A percentile compares a stretch with the other conserved stretches of the same genome.
phyloP scores from a whole-genome alignment of 2,113 vertebrate species.

The Glaucidium brasilianum region DNA sequence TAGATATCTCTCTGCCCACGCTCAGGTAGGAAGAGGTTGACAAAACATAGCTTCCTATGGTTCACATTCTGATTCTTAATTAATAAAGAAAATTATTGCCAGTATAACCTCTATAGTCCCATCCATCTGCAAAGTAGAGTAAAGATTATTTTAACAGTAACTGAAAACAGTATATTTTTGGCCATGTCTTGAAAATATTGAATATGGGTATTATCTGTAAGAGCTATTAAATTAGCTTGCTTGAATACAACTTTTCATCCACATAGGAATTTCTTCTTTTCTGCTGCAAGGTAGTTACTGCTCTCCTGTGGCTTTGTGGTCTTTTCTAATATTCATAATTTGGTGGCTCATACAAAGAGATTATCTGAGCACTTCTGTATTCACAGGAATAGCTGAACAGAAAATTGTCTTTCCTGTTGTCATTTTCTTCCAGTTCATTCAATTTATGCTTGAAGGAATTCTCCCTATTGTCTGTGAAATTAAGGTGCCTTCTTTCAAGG shows the following conservation, averaged over 20 bases:
- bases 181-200: not conserved
- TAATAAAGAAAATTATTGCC: not conserved
- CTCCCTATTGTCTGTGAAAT: slow-evolving; percentile 12
- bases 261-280: not conserved
- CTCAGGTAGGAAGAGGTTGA: not conserved
- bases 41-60: not conserved
- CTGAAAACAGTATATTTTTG: not conserved
- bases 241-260: not conserved
- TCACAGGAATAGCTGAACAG: not conserved
- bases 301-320: not conserved
- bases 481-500: not conserved
- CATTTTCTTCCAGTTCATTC: not conserved
- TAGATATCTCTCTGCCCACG: not conserved
- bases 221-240: not conserved
- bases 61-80: not conserved
- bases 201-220: not conserved
- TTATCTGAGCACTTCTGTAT: not conserved
- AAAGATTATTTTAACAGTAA: not conserved
- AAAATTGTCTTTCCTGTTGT: not conserved
- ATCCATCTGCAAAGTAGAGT: not conserved
- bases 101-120: not conserved
- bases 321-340: not conserved
- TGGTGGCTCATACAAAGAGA: not conserved
- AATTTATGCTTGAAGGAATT: not conserved
- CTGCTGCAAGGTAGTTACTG: not conserved